phyloP scores from a whole-genome alignment of 2,888 invertebrate genomes.

The Tethea ocularis region DNA sequence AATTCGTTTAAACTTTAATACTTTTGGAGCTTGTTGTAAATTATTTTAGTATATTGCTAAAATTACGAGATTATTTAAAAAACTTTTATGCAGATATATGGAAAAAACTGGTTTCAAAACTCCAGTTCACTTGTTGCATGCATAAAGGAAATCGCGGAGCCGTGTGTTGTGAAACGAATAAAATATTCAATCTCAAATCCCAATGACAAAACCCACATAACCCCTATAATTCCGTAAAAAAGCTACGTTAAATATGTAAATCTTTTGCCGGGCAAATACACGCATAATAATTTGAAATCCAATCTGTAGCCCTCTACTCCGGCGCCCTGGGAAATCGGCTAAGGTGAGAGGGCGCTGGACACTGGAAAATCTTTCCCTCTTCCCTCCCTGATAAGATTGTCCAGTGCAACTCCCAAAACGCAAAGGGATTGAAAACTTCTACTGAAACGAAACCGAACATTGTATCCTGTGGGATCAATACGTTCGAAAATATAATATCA shows the following conservation, averaged over 20 bases:
- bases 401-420: constrained; percentile 82
- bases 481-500: constrained; percentile 79
- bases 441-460: constrained; percentile 79
- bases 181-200: constrained; percentile 47
- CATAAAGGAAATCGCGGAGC: not conserved
- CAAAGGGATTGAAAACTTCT: constrained; percentile 82
- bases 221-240: constrained; percentile 40
- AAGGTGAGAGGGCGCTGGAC: constrained; percentile 78
- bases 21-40: not conserved
- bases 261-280: constrained; percentile 63
- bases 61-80: not conserved
- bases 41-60: not conserved
- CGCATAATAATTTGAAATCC: constrained; percentile 79
- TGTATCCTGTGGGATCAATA: constrained; percentile 79
- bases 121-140: constrained; percentile 8
- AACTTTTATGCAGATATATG: not conserved
- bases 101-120: not conserved
- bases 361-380: constrained; percentile 76
- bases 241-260: constrained; percentile 51
- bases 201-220: constrained; percentile 35
- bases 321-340: constrained; percentile 72
- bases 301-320: constrained; percentile 60
- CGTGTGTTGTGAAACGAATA: constrained; percentile 27
- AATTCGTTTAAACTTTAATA: not conserved
- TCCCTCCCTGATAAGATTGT: constrained; percentile 80